Conservation (phyloP, 2,113 vertebrate species). For the Chiloscyllium plagiosum region DNA sequence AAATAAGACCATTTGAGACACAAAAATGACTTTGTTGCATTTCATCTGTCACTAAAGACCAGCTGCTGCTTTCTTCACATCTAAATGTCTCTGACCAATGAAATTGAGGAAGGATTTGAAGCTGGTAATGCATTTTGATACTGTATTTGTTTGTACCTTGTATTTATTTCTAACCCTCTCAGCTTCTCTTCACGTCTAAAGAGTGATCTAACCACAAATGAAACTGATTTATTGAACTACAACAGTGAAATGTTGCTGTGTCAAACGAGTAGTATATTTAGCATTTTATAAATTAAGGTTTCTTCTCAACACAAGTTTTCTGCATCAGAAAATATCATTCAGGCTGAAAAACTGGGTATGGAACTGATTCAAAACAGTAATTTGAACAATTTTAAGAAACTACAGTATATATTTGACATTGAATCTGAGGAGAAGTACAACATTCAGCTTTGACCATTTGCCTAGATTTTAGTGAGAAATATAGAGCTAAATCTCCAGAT, state of each 20-base stretch:
- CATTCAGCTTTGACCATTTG: neutral
- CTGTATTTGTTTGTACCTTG: neutral
- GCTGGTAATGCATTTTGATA: neutral
- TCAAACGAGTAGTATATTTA: neutral
- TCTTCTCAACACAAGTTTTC: neutral
- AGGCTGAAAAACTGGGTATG: neutral
- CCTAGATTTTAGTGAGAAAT: neutral
- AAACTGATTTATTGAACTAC: neutral
- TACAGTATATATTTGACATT: neutral
- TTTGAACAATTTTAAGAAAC: neutral
- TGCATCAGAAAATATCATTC: neutral
- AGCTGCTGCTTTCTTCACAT: neutral
- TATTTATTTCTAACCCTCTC: neutral
- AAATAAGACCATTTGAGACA: too few species aligned
- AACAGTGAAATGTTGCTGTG: neutral
- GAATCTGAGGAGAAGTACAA: neutral
- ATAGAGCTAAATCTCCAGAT: neutral
- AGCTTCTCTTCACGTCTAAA: neutral
- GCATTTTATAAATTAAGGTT: neutral
- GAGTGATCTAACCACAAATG: too few species aligned
- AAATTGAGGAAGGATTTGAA: neutral
- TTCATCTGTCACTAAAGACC: neutral
- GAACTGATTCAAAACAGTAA: neutral
- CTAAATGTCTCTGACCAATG: neutral
- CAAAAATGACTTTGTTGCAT: neutral